A percentile compares a stretch with the other conserved stretches of the same genome.
Evolutionary conservation across 2,797 vertebrate species (phyloP).

Genomic region (Lagocephalus sceleratus): DNA sequence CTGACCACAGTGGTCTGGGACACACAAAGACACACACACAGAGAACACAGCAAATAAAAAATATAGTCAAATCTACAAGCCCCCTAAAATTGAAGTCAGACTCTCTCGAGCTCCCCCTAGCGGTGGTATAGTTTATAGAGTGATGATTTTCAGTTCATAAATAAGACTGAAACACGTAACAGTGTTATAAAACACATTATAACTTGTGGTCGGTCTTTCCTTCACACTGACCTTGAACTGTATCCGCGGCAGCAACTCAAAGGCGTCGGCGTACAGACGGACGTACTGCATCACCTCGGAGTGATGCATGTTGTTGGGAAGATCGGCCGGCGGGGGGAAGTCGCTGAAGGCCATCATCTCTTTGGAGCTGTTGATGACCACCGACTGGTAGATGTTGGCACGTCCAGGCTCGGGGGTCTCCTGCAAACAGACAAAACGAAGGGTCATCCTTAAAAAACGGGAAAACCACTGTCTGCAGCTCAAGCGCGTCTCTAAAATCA

Average conservation of each 20-base stretch:
- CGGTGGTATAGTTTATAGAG: no score
- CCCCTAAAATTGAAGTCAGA: no score
- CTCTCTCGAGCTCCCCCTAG: no score
- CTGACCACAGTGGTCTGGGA: slow-evolving; percentile 76
- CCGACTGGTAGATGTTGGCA: slow-evolving; percentile 80
- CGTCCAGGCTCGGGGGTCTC: slow-evolving; percentile 48
- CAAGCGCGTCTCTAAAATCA: slow-evolving; percentile 21
- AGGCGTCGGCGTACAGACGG: slow-evolving; percentile 74
- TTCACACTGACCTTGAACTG: slow-evolving; percentile 19
- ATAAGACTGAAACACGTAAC: no score
- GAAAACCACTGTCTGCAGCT: no score
- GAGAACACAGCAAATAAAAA: no score
- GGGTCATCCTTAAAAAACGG: no score
- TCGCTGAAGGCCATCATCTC: slow-evolving; percentile 85
- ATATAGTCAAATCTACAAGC: no score
- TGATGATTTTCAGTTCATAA: no score
- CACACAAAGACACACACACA: no score
- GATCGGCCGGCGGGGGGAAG: slow-evolving; percentile 77
- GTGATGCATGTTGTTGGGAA: slow-evolving; percentile 84
- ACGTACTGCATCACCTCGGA: slow-evolving; percentile 78
- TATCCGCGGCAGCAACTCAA: slow-evolving; percentile 54
- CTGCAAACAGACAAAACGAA: slow-evolving; percentile 13
- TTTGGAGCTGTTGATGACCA: slow-evolving; percentile 84
- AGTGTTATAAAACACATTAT: no score
- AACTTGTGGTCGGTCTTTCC: no score